Evolutionary conservation across 2,797 vertebrate species (phyloP).

Genomic region (Lemur catta): DNA sequence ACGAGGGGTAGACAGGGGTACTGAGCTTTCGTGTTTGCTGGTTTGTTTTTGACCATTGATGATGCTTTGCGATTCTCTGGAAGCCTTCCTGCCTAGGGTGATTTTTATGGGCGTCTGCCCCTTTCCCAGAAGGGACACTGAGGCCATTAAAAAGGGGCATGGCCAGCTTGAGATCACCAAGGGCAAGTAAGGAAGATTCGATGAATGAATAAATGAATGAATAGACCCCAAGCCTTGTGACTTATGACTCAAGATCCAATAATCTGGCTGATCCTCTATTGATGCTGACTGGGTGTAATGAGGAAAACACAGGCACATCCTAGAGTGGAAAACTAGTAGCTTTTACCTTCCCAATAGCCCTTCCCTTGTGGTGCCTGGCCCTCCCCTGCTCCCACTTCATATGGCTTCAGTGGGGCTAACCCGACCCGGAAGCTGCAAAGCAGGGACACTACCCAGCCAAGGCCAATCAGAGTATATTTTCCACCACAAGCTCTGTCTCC

Average conservation of each 20-base stretch:
- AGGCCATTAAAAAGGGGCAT: background rate
- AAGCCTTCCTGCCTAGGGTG: background rate
- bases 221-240: background rate
- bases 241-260: background rate
- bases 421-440: background rate
- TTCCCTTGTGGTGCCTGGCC: background rate
- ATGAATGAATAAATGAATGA: background rate
- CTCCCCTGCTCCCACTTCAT: background rate
- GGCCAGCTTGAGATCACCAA: background rate
- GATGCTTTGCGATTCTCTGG: background rate
- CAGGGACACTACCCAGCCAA: too few species aligned
- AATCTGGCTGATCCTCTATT: too few species aligned
- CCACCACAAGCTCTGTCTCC: background rate
- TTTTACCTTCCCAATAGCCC: background rate
- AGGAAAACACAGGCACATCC: background rate
- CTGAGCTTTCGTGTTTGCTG: background rate
- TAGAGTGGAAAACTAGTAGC: background rate
- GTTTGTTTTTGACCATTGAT: background rate
- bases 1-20: accelerated
- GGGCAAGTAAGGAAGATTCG: background rate
- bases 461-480: background rate
- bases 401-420: background rate
- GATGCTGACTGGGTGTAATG: background rate
- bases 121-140: background rate
- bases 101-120: background rate